A percentile compares a stretch with the other conserved stretches of the same genome.
phyloP scores from a whole-genome alignment of 2,113 vertebrate species.

The Stigmatopora argus region DNA sequence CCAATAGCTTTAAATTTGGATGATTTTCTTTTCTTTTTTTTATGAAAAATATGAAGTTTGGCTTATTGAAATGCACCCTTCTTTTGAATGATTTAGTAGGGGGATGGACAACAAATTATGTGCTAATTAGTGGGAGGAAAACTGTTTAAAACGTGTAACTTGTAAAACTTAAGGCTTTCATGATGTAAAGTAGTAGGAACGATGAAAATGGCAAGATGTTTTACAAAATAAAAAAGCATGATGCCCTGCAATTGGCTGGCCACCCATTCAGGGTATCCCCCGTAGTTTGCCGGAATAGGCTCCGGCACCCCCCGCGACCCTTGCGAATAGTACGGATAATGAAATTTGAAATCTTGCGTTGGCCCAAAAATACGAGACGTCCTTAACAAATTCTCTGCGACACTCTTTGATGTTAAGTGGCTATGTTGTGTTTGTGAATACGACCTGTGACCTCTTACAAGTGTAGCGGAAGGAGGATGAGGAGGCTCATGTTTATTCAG shows the following conservation, averaged over 20 bases:
- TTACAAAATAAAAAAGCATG: neutral
- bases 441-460: constrained; percentile 62
- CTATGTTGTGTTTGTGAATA: constrained; percentile 62
- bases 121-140: constrained; percentile 76
- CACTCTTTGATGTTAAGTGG: constrained; percentile 56
- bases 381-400: constrained; percentile 2
- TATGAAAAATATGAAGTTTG: constrained; percentile 87
- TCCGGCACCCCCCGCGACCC: too few relatives aligned
- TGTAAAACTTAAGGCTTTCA: constrained; percentile 8
- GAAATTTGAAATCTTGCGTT: neutral
- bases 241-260: too few relatives aligned
- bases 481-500: constrained; percentile 67
- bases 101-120: constrained; percentile 70
- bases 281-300: too few relatives aligned
- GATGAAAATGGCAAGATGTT: neutral
- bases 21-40: constrained; percentile 63
- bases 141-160: constrained; percentile 61
- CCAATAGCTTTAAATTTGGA: constrained; percentile 62
- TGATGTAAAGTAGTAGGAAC: neutral
- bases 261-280: too few relatives aligned
- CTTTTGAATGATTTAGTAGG: constrained; percentile 83
- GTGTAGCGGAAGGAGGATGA: constrained; percentile 62
- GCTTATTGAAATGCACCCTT: constrained; percentile 83
- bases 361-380: neutral
- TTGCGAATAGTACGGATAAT: too few relatives aligned